A percentile compares a stretch with the other conserved stretches of the same genome.
Evolutionary conservation across 2,113 vertebrate species (phyloP).

Genomic region (Python bivittatus): DNA sequence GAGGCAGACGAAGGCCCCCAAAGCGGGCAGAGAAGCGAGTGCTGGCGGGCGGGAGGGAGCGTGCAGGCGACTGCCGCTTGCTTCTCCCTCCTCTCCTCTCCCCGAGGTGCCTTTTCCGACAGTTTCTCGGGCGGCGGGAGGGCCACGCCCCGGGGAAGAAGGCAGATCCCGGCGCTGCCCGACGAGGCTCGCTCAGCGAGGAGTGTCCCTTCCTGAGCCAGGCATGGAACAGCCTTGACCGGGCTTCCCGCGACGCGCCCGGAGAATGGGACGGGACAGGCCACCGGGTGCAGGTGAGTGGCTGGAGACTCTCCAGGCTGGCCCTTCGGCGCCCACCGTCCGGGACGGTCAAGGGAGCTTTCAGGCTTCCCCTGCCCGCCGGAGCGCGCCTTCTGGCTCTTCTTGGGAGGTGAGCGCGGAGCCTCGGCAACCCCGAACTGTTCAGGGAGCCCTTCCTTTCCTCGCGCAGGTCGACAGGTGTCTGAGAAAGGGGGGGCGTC

Average conservation of each 20-base stretch:
- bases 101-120: background rate
- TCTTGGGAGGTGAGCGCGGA: background rate
- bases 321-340: background rate
- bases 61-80: background rate
- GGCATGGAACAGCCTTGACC: background rate
- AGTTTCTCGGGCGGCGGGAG: background rate
- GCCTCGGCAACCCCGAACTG: background rate
- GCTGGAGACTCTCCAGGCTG: too few species aligned
- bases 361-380: background rate
- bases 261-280: slow-evolving; percentile 39
- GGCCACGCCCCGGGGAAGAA: slow-evolving; percentile 21
- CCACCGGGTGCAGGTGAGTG: slow-evolving; percentile 45
- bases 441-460: background rate
- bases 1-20: background rate
- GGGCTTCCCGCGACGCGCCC: background rate
- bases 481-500: background rate
- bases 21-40: background rate
- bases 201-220: background rate
- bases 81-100: background rate
- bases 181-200: background rate
- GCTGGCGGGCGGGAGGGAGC: too few species aligned
- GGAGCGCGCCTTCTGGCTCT: background rate
- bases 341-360: background rate
- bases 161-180: background rate
- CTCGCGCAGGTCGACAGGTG: background rate